Base-by-base conservation (phyloP, 2,888 invertebrate species). In the Scrobipalpa atriplicella region DNA sequence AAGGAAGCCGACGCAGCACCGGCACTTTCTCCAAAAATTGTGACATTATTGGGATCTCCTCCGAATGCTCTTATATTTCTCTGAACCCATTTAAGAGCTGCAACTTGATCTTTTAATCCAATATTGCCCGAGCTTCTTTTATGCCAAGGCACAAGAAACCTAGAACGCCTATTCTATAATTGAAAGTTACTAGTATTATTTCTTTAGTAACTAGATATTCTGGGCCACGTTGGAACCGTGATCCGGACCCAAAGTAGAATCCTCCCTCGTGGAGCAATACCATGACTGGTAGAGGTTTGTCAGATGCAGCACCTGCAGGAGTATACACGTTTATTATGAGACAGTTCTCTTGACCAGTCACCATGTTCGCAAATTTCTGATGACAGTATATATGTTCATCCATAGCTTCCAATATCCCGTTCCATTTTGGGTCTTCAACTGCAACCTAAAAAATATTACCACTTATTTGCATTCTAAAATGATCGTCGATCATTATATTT, bases 251-350 rank as follows among this genome's bases (percentile, higher is more conserved):
- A 61, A 82, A 75, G 36, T 80, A 85, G 69, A 78, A 92, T 0
- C 87, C 91, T 67, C 92, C 92, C 6, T 91, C 92, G 38, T 92
- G 92, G 1, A 92, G 80, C 66, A 79, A 91, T 3, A 87, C 79
- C 90, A 92, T 91, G 10, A 91, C 89, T 0, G 91, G 87, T 16
- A 89, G 74, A 7, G 72, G 75, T 3, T 74, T 72, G 2, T 70
- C 67, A 0, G 72, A 43, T 1, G 66, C 19, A 0, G 75, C 68
- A 19, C 80, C 73, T 0, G 82, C 43, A 1, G 92, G 90, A 0
- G 86, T 84, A 69, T 80, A 85, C 0, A 92, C 80, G 51, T 92
- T 90, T 6, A 91, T 77, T 2, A 71, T 75, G 8, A 90, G 75
- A 66, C 91, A 92, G 58, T 90, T 76, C 54, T 77, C 73, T 68